Conservation (phyloP, 2,113 vertebrate genomes). For the Sceloporus undulatus region DNA sequence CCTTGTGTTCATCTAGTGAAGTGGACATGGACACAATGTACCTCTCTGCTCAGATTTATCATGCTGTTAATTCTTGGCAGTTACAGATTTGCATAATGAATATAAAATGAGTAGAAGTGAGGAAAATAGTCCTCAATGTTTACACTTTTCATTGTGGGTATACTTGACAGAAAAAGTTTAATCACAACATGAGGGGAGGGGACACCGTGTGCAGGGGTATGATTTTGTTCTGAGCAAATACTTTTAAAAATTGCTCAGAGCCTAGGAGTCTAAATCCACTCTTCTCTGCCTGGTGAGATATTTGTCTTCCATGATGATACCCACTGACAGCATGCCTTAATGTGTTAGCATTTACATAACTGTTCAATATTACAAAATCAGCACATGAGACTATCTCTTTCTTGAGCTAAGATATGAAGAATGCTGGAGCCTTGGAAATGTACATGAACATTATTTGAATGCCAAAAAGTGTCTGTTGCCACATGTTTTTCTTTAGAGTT, state of each 20-base stretch:
- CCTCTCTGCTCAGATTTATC: neutral
- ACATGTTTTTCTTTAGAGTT: conserved; percentile 62
- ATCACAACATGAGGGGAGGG: neutral
- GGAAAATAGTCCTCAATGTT: neutral
- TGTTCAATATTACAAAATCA: conserved; percentile 64
- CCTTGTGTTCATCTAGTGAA: neutral
- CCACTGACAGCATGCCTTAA: conserved; percentile 43
- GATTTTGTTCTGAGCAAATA: conserved; percentile 36
- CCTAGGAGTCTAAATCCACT: conserved; percentile 52
- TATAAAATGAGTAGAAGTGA: neutral
- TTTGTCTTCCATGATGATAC: conserved; percentile 63
- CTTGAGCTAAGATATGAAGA: conserved; percentile 70
- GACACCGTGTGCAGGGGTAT: neutral
- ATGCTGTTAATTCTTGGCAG: neutral
- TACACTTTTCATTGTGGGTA: neutral
- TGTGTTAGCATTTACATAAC: conserved; percentile 64
- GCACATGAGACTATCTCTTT: conserved; percentile 55
- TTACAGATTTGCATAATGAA: neutral
- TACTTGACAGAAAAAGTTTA: neutral
- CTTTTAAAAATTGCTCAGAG: conserved; percentile 25
- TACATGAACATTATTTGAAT: conserved; percentile 72
- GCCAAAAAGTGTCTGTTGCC: conserved; percentile 62
- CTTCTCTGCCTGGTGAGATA: conserved; percentile 51
- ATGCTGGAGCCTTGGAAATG: conserved; percentile 69
- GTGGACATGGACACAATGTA: no score